Evolutionary conservation across 2,797 vertebrate species (phyloP).

Genomic region (Discoglossus pictus): DNA sequence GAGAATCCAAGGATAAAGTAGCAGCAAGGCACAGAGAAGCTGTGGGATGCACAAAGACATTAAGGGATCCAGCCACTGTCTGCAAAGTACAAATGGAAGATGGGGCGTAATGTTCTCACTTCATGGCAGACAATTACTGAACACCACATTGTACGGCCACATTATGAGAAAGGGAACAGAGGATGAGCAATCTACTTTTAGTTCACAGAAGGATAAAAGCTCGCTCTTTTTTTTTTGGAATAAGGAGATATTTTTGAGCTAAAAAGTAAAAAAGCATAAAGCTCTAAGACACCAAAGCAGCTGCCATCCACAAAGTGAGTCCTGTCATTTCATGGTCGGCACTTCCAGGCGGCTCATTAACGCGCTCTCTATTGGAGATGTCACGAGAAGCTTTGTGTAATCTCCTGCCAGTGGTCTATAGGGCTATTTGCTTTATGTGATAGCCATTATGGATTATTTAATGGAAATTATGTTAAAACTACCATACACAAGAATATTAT

Average conservation of each 20-base stretch:
- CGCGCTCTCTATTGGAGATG: too few relatives aligned
- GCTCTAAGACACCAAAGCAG: neutral
- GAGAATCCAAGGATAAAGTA: too few relatives aligned
- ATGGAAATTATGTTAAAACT: too few relatives aligned
- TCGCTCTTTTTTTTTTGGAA: neutral
- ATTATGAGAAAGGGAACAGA: conserved; percentile 28
- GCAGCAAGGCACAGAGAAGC: neutral
- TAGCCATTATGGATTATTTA: too few relatives aligned
- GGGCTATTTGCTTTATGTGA: too few relatives aligned
- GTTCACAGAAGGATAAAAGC: conserved; percentile 26
- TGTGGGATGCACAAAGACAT: conserved; percentile 10
- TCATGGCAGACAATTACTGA: conserved; percentile 18
- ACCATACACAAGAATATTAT: too few relatives aligned
- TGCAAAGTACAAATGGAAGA: neutral
- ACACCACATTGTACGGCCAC: conserved; percentile 6
- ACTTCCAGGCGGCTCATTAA: neutral
- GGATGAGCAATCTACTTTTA: conserved; percentile 5
- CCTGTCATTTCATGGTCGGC: neutral
- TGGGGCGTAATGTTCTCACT: neutral
- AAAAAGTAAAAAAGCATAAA: conserved; percentile 1
- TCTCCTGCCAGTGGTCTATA: too few relatives aligned
- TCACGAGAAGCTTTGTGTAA: too few relatives aligned
- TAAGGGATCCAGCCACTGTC: conserved; percentile 13
- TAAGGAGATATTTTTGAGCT: neutral
- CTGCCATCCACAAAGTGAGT: neutral